These are phyloP conservation scores for Oriolus oriolus DNA, from an alignment of 2,113 vertebrate species.

Conservation along the genomic window DNA sequence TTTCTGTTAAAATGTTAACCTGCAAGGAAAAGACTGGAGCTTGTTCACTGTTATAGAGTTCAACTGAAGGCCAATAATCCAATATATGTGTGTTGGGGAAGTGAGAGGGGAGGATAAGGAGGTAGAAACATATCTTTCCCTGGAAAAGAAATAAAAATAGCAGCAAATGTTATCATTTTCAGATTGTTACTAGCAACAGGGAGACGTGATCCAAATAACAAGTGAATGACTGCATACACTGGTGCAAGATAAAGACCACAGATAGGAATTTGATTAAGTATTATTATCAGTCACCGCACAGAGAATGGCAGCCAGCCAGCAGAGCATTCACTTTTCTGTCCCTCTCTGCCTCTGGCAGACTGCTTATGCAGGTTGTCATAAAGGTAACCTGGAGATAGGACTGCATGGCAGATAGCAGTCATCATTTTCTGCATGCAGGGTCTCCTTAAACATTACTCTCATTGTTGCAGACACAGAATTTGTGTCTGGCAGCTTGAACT, in stretches of 20 bases:
- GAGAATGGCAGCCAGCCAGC: constrained; percentile 6
- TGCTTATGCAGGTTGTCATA: constrained; percentile 12
- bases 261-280: constrained; percentile 37
- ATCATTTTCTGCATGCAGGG: neutral
- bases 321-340: neutral
- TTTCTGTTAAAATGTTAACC: neutral
- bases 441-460: neutral
- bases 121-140: neutral
- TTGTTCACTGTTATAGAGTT: constrained; percentile 42
- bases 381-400: neutral
- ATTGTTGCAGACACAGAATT: neutral
- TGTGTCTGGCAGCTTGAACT: neutral
- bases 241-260: constrained; percentile 9
- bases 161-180: constrained; percentile 58
- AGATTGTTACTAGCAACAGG: constrained; percentile 36
- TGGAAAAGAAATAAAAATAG: constrained; percentile 67
- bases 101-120: neutral
- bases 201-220: constrained; percentile 59
- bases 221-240: neutral
- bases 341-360: neutral
- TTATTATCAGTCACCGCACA: neutral
- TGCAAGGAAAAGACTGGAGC: neutral
- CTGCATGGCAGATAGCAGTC: neutral
- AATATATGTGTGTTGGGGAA: constrained; percentile 13
- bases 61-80: constrained; percentile 61